Conservation (phyloP, 2,888 invertebrate genomes). For the Yponomeuta plumbellus region DNA sequence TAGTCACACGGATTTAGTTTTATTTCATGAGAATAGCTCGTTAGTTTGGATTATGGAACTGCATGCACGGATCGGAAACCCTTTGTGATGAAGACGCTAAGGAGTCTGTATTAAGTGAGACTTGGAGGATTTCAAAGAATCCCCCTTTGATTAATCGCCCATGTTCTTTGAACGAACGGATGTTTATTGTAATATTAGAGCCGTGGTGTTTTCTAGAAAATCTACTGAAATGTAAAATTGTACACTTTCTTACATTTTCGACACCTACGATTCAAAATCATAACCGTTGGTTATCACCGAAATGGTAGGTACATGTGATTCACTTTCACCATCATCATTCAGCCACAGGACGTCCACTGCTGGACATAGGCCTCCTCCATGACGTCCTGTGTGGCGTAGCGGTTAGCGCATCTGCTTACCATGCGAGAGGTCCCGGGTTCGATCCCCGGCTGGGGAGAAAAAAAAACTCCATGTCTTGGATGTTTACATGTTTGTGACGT, state of each 20-base stretch:
- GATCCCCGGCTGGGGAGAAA: no score
- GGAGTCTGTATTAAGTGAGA: slow-evolving; percentile 8
- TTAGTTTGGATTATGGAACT: slow-evolving; percentile 47
- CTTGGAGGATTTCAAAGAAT: slow-evolving; percentile 14
- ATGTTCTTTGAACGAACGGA: slow-evolving; percentile 11
- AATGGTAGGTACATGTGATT: no score
- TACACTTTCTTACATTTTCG: background rate
- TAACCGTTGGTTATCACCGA: no score
- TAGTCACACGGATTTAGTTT: slow-evolving; percentile 57
- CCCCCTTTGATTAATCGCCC: slow-evolving; percentile 10
- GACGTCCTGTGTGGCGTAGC: no score
- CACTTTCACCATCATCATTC: no score
- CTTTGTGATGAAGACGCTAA: slow-evolving; percentile 16
- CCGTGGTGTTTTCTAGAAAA: background rate
- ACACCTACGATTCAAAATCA: no score
- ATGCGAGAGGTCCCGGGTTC: no score
- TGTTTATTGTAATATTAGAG: slow-evolving; percentile 1
- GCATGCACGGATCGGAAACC: slow-evolving; percentile 5
- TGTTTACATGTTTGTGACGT: no score
- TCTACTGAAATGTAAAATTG: background rate
- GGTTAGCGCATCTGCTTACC: no score
- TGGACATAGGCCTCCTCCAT: no score
- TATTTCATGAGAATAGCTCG: slow-evolving; percentile 47
- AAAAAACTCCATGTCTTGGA: no score
- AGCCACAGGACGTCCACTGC: no score